Evolutionary conservation across 2,113 vertebrate genomes (phyloP), one percentile per base, ranked within the genome.

Genomic region (Gymnocephalus cernua): DNA sequence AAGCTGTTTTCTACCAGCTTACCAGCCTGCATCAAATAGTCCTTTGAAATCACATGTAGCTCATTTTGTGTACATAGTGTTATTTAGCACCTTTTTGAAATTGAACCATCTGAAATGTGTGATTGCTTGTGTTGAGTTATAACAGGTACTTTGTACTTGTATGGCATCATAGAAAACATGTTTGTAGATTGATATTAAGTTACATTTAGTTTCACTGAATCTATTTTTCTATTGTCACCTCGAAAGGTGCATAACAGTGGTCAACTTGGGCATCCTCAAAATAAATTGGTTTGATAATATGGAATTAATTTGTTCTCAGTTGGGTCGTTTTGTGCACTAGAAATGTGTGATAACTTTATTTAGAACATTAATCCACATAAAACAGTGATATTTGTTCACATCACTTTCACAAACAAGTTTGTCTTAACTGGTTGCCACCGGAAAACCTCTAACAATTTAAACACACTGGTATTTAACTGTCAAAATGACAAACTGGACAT

Each of bases 171-270:
- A 90, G 86, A 89, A 88, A 93, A 88, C 69, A 86, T 89, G 89
- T 94, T 94, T 95, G 91, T 94, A 94, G 94, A 95, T 87, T 85
- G 81, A 91, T 88, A 90, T 90, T 91, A 90, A 86, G 90, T 95
- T 94, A 87, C 93, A 95, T 93, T 93, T 94, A 94, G 93, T 94
- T 95, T 94, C 92, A 94, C 93, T 92, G 89, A 94, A 93, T 95
- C 92, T 95, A 95, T 95, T 95, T 95, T 95, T 95, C 93, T 95
- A 95, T 93, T 94, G 94, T 94, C 92, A 45, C 93, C 93, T 92
- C 89, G 89, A 90, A 93, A 87, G 91, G 92, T 92, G 89, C 92
- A 62, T 90, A 93, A 93, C 93, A 93, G 93, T 95, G 93, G 93
- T 92, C 73, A 92, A 93, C 88, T 89, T 90, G 91, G 86, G 92